phyloP scores from a whole-genome alignment of 2,888 invertebrate species.

The Troides aeacus region DNA sequence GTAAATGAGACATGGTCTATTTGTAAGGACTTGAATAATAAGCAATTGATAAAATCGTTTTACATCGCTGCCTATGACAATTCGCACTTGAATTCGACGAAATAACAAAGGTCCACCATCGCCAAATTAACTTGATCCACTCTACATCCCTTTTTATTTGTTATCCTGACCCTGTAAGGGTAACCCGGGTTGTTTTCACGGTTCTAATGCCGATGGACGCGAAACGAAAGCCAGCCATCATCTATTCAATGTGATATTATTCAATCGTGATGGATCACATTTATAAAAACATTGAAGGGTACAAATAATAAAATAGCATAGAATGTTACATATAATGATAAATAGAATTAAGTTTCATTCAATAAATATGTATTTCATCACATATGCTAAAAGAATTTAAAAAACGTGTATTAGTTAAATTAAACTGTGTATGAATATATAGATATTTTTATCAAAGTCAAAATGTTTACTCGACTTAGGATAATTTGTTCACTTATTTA shows the following conservation, averaged over 20 bases:
- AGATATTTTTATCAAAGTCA: no score
- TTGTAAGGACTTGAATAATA: constrained; percentile 67
- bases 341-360: no score
- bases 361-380: no score
- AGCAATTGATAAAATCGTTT: constrained; percentile 71
- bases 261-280: constrained; percentile 73
- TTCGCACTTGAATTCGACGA: constrained; percentile 70
- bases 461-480: no score
- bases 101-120: constrained; percentile 60
- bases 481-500: no score
- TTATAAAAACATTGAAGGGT: constrained; percentile 70
- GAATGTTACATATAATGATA: constrained; percentile 16
- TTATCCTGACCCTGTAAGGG: constrained; percentile 38
- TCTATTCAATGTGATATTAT: constrained; percentile 72
- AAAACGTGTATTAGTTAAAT: no score
- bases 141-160: constrained; percentile 43
- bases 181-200: constrained; percentile 46
- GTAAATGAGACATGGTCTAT: constrained; percentile 62
- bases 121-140: constrained; percentile 49
- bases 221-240: constrained; percentile 60
- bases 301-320: constrained; percentile 59
- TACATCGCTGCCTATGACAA: constrained; percentile 68
- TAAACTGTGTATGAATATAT: no score
- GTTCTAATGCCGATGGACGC: constrained; percentile 50
- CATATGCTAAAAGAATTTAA: no score